Evolutionary conservation across 2,113 vertebrate species (phyloP).

Genomic region (Burhinus oedicnemus): DNA sequence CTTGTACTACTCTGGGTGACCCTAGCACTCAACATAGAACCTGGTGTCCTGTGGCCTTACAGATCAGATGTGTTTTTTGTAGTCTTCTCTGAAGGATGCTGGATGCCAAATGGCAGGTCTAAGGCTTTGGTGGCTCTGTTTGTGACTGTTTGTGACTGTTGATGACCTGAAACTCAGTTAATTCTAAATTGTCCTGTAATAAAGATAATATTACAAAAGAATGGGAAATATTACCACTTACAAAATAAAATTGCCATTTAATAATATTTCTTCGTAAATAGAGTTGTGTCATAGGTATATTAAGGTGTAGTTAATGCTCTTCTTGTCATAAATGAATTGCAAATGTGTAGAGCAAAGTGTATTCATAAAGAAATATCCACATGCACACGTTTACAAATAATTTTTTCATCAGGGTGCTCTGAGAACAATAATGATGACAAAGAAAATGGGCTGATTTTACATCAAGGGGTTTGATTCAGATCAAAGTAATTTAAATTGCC

Average conservation of each 20-base stretch:
- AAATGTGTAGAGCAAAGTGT: not conserved
- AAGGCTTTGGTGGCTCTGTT: not conserved
- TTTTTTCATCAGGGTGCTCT: not conserved
- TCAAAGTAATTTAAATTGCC: conserved; percentile 34
- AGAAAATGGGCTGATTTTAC: not conserved
- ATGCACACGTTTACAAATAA: not conserved
- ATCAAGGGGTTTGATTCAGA: not conserved
- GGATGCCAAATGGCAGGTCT: not conserved
- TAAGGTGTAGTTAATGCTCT: not conserved
- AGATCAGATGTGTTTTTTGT: not conserved
- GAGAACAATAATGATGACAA: conserved; percentile 15
- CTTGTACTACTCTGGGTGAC: not conserved
- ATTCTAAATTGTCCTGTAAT: not conserved
- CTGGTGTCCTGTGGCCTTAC: not conserved
- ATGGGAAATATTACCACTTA: not conserved
- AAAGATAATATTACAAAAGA: not conserved
- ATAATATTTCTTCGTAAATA: not conserved
- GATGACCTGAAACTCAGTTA: not conserved
- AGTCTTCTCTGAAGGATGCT: not conserved
- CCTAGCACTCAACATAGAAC: not conserved
- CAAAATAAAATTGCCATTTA: not conserved
- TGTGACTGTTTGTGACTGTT: not conserved
- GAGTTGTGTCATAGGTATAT: not conserved
- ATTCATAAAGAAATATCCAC: not conserved
- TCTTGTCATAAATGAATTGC: not conserved